Evolutionary conservation across 2,888 invertebrate genomes (phyloP).

Genomic region (Eupithecia inturbata): DNA sequence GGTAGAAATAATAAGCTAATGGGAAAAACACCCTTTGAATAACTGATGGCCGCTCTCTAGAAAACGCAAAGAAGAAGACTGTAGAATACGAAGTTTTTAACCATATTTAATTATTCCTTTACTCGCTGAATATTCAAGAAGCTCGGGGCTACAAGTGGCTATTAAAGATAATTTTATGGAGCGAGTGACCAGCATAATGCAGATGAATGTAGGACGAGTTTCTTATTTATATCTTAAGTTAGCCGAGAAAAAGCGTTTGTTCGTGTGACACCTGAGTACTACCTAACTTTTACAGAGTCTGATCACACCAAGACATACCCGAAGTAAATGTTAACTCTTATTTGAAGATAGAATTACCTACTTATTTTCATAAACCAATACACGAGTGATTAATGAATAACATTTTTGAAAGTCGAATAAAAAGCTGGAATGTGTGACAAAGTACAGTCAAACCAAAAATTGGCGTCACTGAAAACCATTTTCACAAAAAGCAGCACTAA

Average conservation of each 20-base stretch:
- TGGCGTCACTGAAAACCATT: too few relatives aligned
- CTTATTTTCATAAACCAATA: too few relatives aligned
- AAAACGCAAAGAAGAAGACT: constrained; percentile 73
- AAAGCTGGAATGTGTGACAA: too few relatives aligned
- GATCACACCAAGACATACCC: too few relatives aligned
- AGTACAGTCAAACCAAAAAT: too few relatives aligned
- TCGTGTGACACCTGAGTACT: not conserved
- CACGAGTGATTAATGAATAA: too few relatives aligned
- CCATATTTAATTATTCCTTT: constrained; percentile 77
- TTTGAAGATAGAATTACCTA: too few relatives aligned
- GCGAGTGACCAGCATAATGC: constrained; percentile 43
- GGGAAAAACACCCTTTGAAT: constrained; percentile 74
- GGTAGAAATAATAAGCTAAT: constrained; percentile 51
- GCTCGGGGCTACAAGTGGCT: constrained; percentile 48
- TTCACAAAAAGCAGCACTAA: too few relatives aligned
- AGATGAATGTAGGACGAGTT: constrained; percentile 21
- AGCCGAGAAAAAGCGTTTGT: not conserved
- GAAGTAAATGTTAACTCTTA: too few relatives aligned
- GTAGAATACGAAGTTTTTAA: constrained; percentile 61
- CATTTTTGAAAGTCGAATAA: too few relatives aligned
- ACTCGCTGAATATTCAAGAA: constrained; percentile 74
- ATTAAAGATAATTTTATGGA: constrained; percentile 50
- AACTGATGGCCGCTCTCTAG: constrained; percentile 67
- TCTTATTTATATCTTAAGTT: constrained; percentile 7
- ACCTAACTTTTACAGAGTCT: too few relatives aligned